Conservation (phyloP, 2,888 invertebrate species). For the Stenichneumon culpator region DNA sequence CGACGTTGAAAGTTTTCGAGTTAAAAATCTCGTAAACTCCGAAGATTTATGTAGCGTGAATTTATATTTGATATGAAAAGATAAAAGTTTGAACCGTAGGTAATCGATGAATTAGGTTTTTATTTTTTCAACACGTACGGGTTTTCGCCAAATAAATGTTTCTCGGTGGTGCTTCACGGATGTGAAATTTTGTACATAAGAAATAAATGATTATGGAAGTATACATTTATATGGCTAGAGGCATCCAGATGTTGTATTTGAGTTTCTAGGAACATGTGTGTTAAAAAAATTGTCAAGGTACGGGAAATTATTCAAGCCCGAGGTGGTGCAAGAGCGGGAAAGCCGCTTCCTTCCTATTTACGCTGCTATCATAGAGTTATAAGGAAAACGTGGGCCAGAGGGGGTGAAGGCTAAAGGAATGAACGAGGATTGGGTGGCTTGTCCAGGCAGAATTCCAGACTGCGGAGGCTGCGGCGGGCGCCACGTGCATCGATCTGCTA, state of each 20-base stretch:
- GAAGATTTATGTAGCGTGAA: neutral
- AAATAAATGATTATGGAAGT: neutral
- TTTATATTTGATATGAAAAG: neutral
- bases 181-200: neutral
- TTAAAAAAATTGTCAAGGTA: neutral
- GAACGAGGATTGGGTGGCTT: slow-evolving; percentile 58
- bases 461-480: slow-evolving; percentile 83
- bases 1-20: neutral
- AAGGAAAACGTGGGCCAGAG: slow-evolving; percentile 7
- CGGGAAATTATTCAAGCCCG: slow-evolving; percentile 45
- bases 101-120: neutral
- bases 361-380: slow-evolving; percentile 69
- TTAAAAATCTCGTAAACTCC: neutral
- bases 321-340: slow-evolving; percentile 34
- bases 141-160: neutral
- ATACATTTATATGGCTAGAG: neutral
- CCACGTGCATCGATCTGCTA: slow-evolving; percentile 83
- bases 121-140: neutral
- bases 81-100: neutral
- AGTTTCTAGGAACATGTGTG: neutral
- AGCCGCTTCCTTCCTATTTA: slow-evolving; percentile 64
- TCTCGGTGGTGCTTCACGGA: neutral
- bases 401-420: slow-evolving; percentile 35
- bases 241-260: neutral
- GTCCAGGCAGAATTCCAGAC: slow-evolving; percentile 75